Evolutionary conservation across 2,113 vertebrate species (phyloP).

Genomic region (Aix galericulata): DNA sequence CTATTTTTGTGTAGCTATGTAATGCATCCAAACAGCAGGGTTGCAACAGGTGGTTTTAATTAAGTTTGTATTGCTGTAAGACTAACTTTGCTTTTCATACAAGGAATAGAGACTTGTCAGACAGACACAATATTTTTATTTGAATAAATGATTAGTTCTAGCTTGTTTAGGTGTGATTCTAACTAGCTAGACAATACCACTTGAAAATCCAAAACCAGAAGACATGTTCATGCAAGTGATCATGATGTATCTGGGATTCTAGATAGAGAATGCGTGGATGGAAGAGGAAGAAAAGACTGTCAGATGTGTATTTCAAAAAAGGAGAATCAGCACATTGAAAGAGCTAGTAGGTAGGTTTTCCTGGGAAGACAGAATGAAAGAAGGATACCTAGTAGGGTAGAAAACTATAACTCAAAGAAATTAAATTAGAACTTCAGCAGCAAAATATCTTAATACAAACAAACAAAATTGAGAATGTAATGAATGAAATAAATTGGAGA

Average conservation of each 20-base stretch:
- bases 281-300: not conserved
- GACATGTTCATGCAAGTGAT: not conserved
- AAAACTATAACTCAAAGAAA: not conserved
- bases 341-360: not conserved
- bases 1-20: conserved; percentile 43
- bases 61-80: conserved; percentile 34
- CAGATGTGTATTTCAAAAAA: not conserved
- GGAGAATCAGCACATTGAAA: not conserved
- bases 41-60: conserved; percentile 18
- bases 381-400: not conserved
- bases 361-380: not conserved
- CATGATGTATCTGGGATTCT: not conserved
- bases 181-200: not conserved
- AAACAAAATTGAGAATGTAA: not conserved
- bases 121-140: not conserved
- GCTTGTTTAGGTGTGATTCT: not conserved
- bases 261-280: not conserved
- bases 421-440: not conserved
- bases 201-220: not conserved
- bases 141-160: not conserved
- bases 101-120: not conserved
- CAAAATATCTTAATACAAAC: not conserved
- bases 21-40: not conserved
- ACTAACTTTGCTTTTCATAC: not conserved
- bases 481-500: not conserved